phyloP scores from a whole-genome alignment of 2,113 vertebrate genomes.

The Pedionomus torquatus region DNA sequence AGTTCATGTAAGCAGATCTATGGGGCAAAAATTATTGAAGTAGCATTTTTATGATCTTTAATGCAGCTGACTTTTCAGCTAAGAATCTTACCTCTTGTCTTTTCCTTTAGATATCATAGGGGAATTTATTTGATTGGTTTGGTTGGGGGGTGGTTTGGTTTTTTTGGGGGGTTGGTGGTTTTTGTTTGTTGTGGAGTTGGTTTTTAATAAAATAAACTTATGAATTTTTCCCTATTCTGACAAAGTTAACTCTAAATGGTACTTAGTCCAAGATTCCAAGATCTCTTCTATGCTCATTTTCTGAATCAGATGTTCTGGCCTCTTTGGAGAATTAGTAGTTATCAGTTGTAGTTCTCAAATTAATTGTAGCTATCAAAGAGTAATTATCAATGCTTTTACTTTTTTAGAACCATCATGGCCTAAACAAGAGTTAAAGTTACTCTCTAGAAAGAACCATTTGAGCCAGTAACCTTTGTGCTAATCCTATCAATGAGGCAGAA shows the following conservation, averaged over 20 bases:
- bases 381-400: neutral
- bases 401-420: neutral
- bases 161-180: accelerated
- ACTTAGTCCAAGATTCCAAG: neutral
- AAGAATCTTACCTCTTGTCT: neutral
- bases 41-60: neutral
- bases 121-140: neutral
- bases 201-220: neutral
- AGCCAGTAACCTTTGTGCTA: neutral
- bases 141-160: neutral
- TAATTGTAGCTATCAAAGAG: neutral
- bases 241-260: neutral
- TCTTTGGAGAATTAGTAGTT: neutral
- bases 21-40: neutral
- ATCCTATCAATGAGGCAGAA: neutral
- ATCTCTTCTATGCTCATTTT: neutral
- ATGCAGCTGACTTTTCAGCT: neutral
- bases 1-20: neutral
- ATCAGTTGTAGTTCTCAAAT: neutral
- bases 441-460: neutral
- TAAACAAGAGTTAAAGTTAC: neutral
- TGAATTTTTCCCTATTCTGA: neutral
- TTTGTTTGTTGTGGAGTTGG: neutral
- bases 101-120: neutral
- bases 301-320: neutral